Evolutionary conservation across 1,140 invertebrate species (phyloP), one percentile per base, ranked within the genome.

Genomic region (Trinorchestia longiramus): DNA sequence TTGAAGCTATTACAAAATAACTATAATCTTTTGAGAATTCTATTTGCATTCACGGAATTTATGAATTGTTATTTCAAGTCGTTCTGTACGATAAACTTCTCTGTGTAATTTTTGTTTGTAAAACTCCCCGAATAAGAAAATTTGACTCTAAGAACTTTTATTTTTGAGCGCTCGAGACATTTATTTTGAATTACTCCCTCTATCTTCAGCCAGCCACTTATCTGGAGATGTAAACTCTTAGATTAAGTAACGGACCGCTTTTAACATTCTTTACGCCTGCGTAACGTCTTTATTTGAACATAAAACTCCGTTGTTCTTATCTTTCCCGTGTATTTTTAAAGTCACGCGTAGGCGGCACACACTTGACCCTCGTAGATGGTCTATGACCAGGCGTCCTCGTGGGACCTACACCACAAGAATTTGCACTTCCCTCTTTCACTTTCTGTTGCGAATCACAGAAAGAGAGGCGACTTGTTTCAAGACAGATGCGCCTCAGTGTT

Each of bases 221-320:
- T 90, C 88, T 42, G 88, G n/a, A 4, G 11, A 90, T 43, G 88
- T 90, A 90, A 90, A 90, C 88, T 90, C 43, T 43, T 19, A 90
- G 88, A 90, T 90, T 90, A 90, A 15, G 88, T 41, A 11, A 36
- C 36, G 41, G 41, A 36, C 17, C 11, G 88, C 88, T 90, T 90
- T 90, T 90, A 90, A 90, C 88, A 90, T 90, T 90, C 88, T 90
- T 90, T 43, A 43, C 88, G 88, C 41, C 88, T 42, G 88, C 11
- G 43, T 43, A 90, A 42, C 88, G 88, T 42, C 88, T 41, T 42
- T 90, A 90, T 90, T 42, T 90, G 88, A 42, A 90, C 88, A 42
- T 90, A 90, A 43, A 41, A 42, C 88, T 90, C n/a, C 88, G 88
- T 42, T 90, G 88, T 90, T 90, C 43, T 90, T 42, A 41, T 90